Evolutionary conservation across 2,113 vertebrate genomes (phyloP), one percentile per base, ranked within the genome.

Genomic region (Chionis minor): DNA sequence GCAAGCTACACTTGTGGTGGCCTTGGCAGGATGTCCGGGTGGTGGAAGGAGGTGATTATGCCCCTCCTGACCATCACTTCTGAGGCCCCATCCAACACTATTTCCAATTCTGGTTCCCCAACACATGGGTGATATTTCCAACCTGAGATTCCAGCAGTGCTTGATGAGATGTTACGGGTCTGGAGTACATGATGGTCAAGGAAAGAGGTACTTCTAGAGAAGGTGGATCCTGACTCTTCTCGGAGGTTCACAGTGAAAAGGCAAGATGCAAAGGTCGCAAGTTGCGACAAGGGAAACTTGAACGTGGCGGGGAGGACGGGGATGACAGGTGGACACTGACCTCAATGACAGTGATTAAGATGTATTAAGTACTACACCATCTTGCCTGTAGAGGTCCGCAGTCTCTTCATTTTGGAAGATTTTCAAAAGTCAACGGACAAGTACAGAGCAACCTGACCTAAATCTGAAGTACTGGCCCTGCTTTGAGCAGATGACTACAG

Each of bases 321-420:
- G 5, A 58, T 0, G 1, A 35, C 1, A 2, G 33, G 13, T 0
- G 0, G 17, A 24, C 12, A 8, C 3, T 2, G 13, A 54, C 27
- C 21, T 38, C 27, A 26, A 2, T 16, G 13, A 18, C 26, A 52
- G 49, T 51, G 49, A 51, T 23, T 51, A 51, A 51, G 23, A 51
- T 22, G 11, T 51, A 22, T 51, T 51, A 51, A 51, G 23, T 51
- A 24, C 13, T 51, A 51, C 23, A 51, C 22, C 49, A 23, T 51
- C 11, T 23, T 51, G 49, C 49, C 49, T 51, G 49, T 51, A 51
- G 49, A 51, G 49, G 23, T 51, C 49, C 49, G 23, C 49, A 51
- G 49, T 12, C 49, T 51, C 49, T 51, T 51, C 49, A 23, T 51
- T 51, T 49, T 51, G 49, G 49, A 51, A 51, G 22, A 24, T 24